These are phyloP conservation scores for Drosophila takahashii DNA, from an alignment of 1,140 invertebrate species.

Conservation along the genomic window DNA sequence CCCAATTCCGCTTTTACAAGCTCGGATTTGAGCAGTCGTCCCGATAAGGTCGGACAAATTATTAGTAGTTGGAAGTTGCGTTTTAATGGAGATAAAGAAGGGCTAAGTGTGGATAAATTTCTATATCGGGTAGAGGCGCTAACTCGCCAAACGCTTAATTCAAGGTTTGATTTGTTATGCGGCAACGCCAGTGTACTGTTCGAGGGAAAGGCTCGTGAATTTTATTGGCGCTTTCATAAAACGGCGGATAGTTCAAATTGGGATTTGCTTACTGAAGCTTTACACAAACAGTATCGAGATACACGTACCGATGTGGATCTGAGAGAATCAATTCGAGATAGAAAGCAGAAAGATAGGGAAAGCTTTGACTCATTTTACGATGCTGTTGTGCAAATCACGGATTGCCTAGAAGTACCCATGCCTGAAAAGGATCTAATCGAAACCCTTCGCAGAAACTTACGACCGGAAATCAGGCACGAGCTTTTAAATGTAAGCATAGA, in stretches of 20 bases:
- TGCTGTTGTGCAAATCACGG: not conserved
- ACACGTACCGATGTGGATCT: not conserved
- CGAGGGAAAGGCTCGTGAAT: not conserved
- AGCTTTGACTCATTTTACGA: slow-evolving; percentile 1
- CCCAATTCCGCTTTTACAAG: no score
- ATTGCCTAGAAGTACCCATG: not conserved
- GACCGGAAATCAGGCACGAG: not conserved
- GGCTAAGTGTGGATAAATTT: no score
- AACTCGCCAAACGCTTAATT: not conserved
- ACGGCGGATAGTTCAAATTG: not conserved
- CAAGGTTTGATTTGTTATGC: not conserved
- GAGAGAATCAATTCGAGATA: not conserved
- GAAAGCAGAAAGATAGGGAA: not conserved
- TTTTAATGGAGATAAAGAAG: no score
- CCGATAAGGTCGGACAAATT: no score
- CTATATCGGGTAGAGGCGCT: no score
- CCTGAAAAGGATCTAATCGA: slow-evolving; percentile 2
- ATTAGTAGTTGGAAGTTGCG: no score
- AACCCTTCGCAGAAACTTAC: not conserved
- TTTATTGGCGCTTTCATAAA: not conserved
- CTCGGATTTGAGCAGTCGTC: no score
- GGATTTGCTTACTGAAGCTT: not conserved
- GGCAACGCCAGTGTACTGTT: not conserved
- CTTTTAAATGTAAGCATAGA: slow-evolving; percentile 1
- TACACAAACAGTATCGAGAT: slow-evolving; percentile 2